Percentiles rank a stretch among this genome's conserved stretches.
Evolutionary conservation across 64 coral and sea anemone species (phyloP).

Genomic region (Stichodactyla mertensii): DNA sequence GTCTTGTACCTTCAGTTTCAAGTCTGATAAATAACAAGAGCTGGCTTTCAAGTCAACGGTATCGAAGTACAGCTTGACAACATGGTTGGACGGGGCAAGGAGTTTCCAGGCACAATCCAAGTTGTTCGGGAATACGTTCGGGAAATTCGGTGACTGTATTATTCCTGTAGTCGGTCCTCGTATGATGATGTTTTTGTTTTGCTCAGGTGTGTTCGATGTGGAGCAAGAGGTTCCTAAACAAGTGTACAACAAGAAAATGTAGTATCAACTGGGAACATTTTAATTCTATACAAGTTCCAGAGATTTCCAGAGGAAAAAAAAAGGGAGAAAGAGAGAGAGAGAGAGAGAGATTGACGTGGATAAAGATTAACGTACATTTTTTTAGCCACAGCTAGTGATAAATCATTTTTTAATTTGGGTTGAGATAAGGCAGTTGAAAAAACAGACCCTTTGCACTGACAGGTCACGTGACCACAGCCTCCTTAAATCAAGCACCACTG

Average conservation of each 20-base stretch:
- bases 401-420: too few relatives aligned
- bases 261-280: background rate
- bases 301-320: too few relatives aligned
- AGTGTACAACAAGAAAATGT: background rate
- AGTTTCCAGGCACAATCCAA: background rate
- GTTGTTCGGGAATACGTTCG: background rate
- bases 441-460: too few relatives aligned
- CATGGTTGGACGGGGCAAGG: background rate
- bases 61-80: background rate
- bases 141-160: background rate
- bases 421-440: too few relatives aligned
- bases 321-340: too few relatives aligned
- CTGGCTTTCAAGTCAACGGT: background rate
- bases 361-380: too few relatives aligned
- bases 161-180: background rate
- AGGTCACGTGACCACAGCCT: too few relatives aligned
- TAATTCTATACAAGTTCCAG: too few relatives aligned
- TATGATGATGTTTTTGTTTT: background rate
- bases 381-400: too few relatives aligned
- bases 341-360: too few relatives aligned
- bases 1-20: background rate
- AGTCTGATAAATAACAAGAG: background rate
- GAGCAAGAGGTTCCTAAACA: constrained; percentile 5
- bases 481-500: too few relatives aligned
- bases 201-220: background rate